A percentile compares a stretch with the other conserved stretches of the same genome.
phyloP scores from a whole-genome alignment of 2,797 vertebrate genomes.

The Sparidentex hasta region DNA sequence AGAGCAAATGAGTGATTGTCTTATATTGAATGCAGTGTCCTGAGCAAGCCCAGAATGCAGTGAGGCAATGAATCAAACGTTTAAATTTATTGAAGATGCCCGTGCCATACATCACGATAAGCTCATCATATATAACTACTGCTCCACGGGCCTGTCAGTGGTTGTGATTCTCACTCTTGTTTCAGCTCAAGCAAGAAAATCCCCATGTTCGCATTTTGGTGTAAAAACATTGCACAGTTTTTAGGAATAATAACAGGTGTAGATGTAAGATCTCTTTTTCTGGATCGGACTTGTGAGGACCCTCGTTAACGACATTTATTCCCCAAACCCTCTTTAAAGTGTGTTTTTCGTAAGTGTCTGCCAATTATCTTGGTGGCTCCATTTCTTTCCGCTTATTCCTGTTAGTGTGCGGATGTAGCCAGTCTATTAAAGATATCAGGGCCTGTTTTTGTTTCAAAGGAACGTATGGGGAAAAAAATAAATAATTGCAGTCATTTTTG shows the following conservation, averaged over 20 bases:
- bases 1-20: constrained; percentile 53
- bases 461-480: constrained; percentile 31
- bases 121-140: constrained; percentile 40
- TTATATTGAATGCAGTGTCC: constrained; percentile 31
- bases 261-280: constrained; percentile 1
- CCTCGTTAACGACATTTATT: constrained; percentile 25
- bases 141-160: not conserved
- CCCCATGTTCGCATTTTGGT: constrained; percentile 6
- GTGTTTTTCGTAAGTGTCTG: constrained; percentile 39
- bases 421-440: constrained; percentile 39
- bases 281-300: constrained; percentile 25
- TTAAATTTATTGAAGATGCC: constrained; percentile 41
- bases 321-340: constrained; percentile 34
- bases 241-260: constrained; percentile 17
- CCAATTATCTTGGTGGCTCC: constrained; percentile 36
- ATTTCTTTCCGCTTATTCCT: constrained; percentile 32
- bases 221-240: constrained; percentile 21
- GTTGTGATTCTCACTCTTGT: constrained; percentile 13
- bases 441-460: constrained; percentile 48
- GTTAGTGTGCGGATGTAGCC: constrained; percentile 16
- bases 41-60: constrained; percentile 20
- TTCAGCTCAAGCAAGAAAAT: constrained; percentile 17
- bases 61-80: constrained; percentile 46
- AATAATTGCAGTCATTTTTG: constrained; percentile 53
- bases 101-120: constrained; percentile 42